These are phyloP conservation scores for Silurus meridionalis DNA, from an alignment of 2,113 vertebrate species.

Conservation along the genomic window DNA sequence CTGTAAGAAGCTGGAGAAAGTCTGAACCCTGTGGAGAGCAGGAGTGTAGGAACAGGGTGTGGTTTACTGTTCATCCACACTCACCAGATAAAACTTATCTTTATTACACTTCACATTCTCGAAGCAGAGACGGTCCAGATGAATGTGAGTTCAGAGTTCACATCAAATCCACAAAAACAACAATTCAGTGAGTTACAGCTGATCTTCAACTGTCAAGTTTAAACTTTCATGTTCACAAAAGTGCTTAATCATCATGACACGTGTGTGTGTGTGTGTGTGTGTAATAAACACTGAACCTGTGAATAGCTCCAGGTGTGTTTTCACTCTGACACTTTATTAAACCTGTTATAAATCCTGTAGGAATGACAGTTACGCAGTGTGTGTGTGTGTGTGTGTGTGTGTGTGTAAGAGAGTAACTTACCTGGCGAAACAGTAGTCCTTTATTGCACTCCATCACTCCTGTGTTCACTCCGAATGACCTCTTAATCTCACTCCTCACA, in stretches of 20 bases:
- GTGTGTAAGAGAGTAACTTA: conserved; percentile 33
- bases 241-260: not conserved
- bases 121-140: not conserved
- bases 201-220: not conserved
- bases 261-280: no score
- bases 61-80: not conserved
- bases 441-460: conserved; percentile 45
- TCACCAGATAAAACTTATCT: not conserved
- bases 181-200: not conserved
- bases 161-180: not conserved
- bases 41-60: not conserved
- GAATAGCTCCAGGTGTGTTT: not conserved
- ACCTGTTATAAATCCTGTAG: not conserved
- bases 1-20: not conserved
- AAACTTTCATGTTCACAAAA: not conserved
- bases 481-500: no score
- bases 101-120: not conserved
- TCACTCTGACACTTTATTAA: not conserved
- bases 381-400: not conserved
- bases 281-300: not conserved
- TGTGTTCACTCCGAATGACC: not conserved
- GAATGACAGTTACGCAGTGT: not conserved
- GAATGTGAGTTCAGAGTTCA: not conserved
- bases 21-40: not conserved
- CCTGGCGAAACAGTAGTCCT: conserved; percentile 71